Evolutionary conservation across 64 coral and sea anemone species (phyloP).

Genomic region (Porites lutea): DNA sequence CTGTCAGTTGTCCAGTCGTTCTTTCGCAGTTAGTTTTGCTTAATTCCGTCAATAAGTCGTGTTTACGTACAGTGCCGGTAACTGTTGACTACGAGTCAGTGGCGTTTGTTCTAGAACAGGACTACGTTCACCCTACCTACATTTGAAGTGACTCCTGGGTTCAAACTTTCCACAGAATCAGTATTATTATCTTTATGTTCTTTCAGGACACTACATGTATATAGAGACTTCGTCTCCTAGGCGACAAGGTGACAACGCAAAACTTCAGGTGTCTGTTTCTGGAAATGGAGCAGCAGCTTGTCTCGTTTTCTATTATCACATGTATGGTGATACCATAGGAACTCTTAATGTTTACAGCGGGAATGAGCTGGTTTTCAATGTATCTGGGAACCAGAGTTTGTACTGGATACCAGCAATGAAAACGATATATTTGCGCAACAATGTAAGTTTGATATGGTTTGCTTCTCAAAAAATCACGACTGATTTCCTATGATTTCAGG

Average conservation of each 20-base stretch:
- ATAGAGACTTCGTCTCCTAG: background rate
- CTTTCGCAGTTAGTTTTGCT: too few relatives aligned
- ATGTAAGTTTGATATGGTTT: background rate
- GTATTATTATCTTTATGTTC: too few relatives aligned
- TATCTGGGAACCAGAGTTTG: slow-evolving; percentile 9
- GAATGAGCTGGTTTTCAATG: slow-evolving; percentile 24
- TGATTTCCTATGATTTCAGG: too few relatives aligned
- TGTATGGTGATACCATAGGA: slow-evolving; percentile 15
- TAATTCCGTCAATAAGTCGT: too few relatives aligned
- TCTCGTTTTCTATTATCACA: slow-evolving; percentile 43
- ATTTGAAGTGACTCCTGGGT: too few relatives aligned
- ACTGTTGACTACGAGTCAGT: too few relatives aligned
- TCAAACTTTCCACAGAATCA: too few relatives aligned
- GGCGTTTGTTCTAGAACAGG: too few relatives aligned
- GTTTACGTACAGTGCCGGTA: too few relatives aligned
- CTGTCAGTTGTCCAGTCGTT: too few relatives aligned
- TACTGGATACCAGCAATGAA: background rate
- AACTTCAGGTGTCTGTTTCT: slow-evolving; percentile 3
- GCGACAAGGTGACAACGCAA: background rate
- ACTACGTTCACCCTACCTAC: too few relatives aligned
- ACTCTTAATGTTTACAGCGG: slow-evolving; percentile 18
- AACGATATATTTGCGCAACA: background rate
- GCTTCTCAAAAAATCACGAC: too few relatives aligned
- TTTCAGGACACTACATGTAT: slow-evolving; percentile 20
- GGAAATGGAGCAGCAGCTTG: background rate